Percentiles rank a stretch among this genome's conserved stretches.
phyloP scores from a whole-genome alignment of 2,888 invertebrate genomes.

The Cataglyphis rosenhaueri region DNA sequence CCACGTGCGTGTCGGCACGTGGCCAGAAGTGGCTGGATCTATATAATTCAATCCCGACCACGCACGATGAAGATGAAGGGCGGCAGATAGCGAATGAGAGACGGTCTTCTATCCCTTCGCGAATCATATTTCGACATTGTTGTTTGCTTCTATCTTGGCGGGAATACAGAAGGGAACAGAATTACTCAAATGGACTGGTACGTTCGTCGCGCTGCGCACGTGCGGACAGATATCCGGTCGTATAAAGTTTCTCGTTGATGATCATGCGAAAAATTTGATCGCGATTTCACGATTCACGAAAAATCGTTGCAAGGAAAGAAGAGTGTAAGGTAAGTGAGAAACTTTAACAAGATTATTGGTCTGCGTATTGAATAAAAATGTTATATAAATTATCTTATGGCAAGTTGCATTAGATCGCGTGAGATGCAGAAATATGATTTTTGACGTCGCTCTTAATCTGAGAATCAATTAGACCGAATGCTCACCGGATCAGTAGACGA shows the following conservation, averaged over 20 bases:
- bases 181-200: constrained; percentile 65
- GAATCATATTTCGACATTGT: constrained; percentile 66
- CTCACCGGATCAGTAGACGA: constrained; percentile 31
- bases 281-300: constrained; percentile 42
- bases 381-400: constrained; percentile 5
- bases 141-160: constrained; percentile 70
- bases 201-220: constrained; percentile 60
- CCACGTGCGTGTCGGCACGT: constrained; percentile 75
- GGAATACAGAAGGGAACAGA: constrained; percentile 50
- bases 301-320: constrained; percentile 15
- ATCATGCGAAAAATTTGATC: constrained; percentile 26
- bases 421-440: constrained; percentile 30
- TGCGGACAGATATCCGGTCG: constrained; percentile 61
- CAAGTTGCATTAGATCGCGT: constrained; percentile 24
- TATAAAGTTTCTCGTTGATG: constrained; percentile 46
- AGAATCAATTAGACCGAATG: constrained; percentile 49
- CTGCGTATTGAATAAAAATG: neutral
- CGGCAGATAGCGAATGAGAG: constrained; percentile 45
- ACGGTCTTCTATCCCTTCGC: constrained; percentile 56
- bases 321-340: constrained; percentile 35
- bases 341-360: constrained; percentile 12
- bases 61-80: constrained; percentile 49
- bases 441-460: constrained; percentile 44
- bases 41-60: constrained; percentile 74
- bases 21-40: constrained; percentile 73